A percentile compares a stretch with the other conserved stretches of the same genome.
These are phyloP conservation scores for Podarcis lilfordi DNA, from an alignment of 2,797 vertebrate genomes.

Conservation along the genomic window DNA sequence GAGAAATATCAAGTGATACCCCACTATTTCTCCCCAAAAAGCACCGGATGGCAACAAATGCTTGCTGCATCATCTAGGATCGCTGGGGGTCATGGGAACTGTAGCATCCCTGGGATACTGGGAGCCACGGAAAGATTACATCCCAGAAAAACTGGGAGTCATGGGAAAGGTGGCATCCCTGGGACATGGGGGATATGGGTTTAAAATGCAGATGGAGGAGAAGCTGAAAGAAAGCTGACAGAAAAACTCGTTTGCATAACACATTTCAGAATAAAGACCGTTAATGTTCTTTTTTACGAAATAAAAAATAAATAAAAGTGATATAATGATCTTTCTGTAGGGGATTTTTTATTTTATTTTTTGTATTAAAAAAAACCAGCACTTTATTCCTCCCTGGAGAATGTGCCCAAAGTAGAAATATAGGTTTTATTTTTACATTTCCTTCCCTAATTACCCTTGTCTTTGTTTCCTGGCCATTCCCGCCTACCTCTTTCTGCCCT, in stretches of 20 bases:
- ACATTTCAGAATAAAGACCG: neutral
- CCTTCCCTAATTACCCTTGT: slow-evolving; percentile 58
- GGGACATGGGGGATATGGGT: too few species aligned
- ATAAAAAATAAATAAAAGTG: neutral
- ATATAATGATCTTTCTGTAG: neutral
- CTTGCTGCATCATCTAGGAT: neutral
- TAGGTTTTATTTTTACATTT: slow-evolving; percentile 37
- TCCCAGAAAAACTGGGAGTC: neutral
- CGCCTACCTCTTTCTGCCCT: slow-evolving; percentile 44
- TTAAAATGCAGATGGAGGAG: neutral
- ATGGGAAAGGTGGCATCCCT: neutral
- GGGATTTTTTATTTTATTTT: neutral
- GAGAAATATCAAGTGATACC: too few species aligned
- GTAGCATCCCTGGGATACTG: too few species aligned
- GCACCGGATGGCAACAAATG: too few species aligned
- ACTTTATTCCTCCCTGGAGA: neutral
- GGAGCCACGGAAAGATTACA: too few species aligned
- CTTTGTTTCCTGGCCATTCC: slow-evolving; percentile 40
- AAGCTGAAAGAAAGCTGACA: neutral
- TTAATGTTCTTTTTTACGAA: neutral
- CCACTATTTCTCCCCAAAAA: too few species aligned
- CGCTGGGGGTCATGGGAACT: neutral
- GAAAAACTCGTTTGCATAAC: neutral
- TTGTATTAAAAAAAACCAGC: neutral
- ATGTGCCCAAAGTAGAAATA: slow-evolving; percentile 6